Percentiles rank a stretch among this genome's conserved stretches.
phyloP scores from a whole-genome alignment of 2,797 vertebrate species.

The Holocentrus rufus region DNA sequence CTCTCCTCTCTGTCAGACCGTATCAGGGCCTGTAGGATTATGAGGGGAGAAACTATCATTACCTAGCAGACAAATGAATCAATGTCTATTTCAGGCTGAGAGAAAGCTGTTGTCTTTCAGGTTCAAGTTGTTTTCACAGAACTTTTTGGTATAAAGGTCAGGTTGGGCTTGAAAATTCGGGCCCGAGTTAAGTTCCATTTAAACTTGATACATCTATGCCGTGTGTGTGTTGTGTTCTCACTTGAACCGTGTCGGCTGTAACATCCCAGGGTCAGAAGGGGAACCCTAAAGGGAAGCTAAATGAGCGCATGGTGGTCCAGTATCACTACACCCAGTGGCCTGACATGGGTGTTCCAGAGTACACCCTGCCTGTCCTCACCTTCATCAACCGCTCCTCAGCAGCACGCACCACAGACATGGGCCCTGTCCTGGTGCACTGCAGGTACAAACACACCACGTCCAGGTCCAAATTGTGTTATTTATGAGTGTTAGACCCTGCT shows the following conservation, averaged over 20 bases:
- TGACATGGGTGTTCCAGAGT: slow-evolving; percentile 98
- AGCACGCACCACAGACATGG: slow-evolving; percentile 85
- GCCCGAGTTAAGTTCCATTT: neutral
- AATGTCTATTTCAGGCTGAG: too few relatives aligned
- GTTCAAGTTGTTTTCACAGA: too few relatives aligned
- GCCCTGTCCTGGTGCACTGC: slow-evolving; percentile 97
- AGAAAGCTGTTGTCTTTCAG: too few relatives aligned
- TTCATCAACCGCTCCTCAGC: slow-evolving; percentile 95
- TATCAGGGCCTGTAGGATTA: too few relatives aligned
- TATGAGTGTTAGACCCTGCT: slow-evolving; percentile 8
- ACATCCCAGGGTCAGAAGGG: slow-evolving; percentile 89
- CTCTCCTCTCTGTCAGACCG: too few relatives aligned
- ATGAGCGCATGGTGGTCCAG: slow-evolving; percentile 91
- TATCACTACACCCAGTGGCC: slow-evolving; percentile 99
- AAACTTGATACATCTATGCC: too few relatives aligned
- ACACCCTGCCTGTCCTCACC: slow-evolving; percentile 95
- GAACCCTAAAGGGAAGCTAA: slow-evolving; percentile 91
- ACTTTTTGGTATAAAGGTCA: neutral
- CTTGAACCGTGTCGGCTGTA: slow-evolving; percentile 5
- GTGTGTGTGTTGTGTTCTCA: neutral
- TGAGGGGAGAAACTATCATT: too few relatives aligned
- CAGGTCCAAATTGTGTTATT: slow-evolving; percentile 28
- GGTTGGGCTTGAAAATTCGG: neutral
- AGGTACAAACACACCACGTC: slow-evolving; percentile 81
- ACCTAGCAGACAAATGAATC: too few relatives aligned